Base-by-base conservation (phyloP, 2,888 invertebrate genomes). In the Ichneumon xanthorius region DNA sequence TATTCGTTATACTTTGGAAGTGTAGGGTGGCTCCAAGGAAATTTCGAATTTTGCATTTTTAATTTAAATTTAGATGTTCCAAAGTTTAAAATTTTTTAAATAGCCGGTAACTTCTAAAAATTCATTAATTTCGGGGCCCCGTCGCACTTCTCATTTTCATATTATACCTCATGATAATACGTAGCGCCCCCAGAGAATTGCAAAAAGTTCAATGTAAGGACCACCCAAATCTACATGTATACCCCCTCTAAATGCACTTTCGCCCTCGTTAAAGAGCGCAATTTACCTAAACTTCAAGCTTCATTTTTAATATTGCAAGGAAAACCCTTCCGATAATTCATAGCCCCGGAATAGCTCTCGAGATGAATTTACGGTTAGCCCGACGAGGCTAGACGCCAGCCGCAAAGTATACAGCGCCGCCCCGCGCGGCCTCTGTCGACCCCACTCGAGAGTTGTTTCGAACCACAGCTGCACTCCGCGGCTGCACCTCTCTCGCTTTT, bases 401-500 rank as follows among this genome's bases (percentile, higher is more conserved):
- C 30, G 61, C 33, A 33, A 61, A 14, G 61, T 61, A 61, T 61
- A 61, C 61, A 61, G 58, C 4, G 58, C 22, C 61, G 45, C 0
- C 45, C 3, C 45, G 45, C 11, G 61, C 16, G 61, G 33, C 61
- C 61, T 61, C 61, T 16, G 61, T 3, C 61, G 33, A 61, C 61
- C 61, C 61, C 61, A 61, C 61, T 61, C 30, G 61, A 61, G 16
- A 61, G 30, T 61, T 61, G 61, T 61, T 61, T 14, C 61, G 61
- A 61, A 30, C 30, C 61, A 61, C 61, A 61, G 61, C 58, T 73
- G 80, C 67, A 50, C 33, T 80, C 30, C 30, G 5, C 3, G 4
- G 30, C 73, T 67, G 65, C 55, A 22, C 58, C 67, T 73, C 45
- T 22, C 40, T 63, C 53, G n/a, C 4, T 22, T 19, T 30, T 40